Evolutionary conservation across 2,113 vertebrate genomes (phyloP), one percentile per base, ranked within the genome.

Genomic region (Rissa tridactyla): DNA sequence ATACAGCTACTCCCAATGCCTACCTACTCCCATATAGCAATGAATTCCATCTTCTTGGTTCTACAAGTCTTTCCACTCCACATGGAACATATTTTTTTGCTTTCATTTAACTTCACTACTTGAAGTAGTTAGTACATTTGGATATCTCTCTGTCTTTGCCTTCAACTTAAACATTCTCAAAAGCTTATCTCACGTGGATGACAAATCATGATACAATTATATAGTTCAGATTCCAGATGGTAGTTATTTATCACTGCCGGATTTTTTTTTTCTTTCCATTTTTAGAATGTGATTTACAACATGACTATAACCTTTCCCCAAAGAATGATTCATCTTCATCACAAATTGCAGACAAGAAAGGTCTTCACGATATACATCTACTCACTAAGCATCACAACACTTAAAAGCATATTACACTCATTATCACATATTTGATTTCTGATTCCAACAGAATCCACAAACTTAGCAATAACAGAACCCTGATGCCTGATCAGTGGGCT

Each of bases 261-360:
- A 88, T 66, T 23, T 40, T 21, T 13, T 30, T 46, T 65, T 65
- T 60, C 40, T 46, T 49, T 47, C 58, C 29, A n/a, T 40, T 92
- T 90, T 90, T 34, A 62, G 62, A 96, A 88, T 58, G n/a, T 61
- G 51, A 97, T 94, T 89, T 92, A 94, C 69, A 83, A 78, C 32
- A 46, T 84, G 86, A 80, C 70, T 75, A 70, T 36, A 95, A 93
- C 96, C 86, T 96, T 96, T 86, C 38, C 30, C 58, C 62, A 61
- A 65, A 72, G 82, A 93, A 95, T 95, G 93, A 95, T 95, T 94
- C 72, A 62, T 96, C 95, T 92, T 82, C 38, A 75, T 80, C 95
- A 96, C 73, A 88, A 94, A 81, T 3, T n/a, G 58, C 25, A 11
- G 58, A 90, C 54, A 90, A 95, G 77, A 96, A 97, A 95, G 38